A percentile compares a stretch with the other conserved stretches of the same genome.
These are phyloP conservation scores for Drosophila ironensis DNA, from an alignment of 1,140 invertebrate genomes.

Conservation along the genomic window DNA sequence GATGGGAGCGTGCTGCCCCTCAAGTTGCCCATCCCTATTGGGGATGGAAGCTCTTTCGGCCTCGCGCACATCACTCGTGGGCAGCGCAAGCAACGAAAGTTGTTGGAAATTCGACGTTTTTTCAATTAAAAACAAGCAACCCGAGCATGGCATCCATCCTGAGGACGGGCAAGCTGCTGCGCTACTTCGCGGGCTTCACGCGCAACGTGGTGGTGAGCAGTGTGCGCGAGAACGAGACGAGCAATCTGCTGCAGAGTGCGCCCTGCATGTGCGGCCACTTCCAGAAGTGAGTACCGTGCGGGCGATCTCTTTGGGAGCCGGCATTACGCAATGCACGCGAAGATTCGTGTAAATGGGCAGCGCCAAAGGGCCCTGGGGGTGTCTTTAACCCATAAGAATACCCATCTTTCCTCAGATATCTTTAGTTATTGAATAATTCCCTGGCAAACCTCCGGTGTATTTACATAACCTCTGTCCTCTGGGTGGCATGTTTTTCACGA, in stretches of 20 bases:
- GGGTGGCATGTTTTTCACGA: no score
- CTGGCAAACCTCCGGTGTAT: background rate
- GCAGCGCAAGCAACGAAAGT: background rate
- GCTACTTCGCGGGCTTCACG: constrained; percentile 87
- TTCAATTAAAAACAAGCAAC: constrained; percentile 38
- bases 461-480: constrained; percentile 63
- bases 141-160: constrained; percentile 85
- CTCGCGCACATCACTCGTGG: no score
- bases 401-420: no score
- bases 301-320: no score
- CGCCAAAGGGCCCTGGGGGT: no score
- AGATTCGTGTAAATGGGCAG: constrained; percentile 11
- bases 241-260: constrained; percentile 81
- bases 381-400: no score
- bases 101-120: constrained; percentile 49
- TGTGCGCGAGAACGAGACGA: constrained; percentile 83
- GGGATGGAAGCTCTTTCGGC: no score
- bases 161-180: constrained; percentile 87
- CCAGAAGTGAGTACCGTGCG: constrained; percentile 82
- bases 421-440: no score
- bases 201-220: constrained; percentile 86
- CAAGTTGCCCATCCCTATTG: no score
- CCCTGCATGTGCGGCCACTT: constrained; percentile 82
- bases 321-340: constrained; percentile 60
- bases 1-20: no score